These are phyloP conservation scores for Fistularia tabacaria DNA, from an alignment of 2,797 vertebrate genomes.

Conservation along the genomic window DNA sequence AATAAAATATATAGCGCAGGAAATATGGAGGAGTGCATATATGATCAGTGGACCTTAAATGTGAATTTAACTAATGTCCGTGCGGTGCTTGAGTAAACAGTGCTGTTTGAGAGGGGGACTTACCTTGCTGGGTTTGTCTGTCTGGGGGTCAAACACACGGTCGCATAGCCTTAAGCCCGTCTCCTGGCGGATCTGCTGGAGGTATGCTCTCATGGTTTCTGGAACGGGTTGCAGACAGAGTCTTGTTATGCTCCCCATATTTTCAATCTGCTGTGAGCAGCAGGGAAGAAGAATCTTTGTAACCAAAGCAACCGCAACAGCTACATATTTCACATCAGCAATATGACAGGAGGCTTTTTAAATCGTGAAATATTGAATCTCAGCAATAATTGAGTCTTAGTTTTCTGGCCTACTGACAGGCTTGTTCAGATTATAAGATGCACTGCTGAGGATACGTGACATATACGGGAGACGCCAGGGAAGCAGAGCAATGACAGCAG, in stretches of 20 bases:
- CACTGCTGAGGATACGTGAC: too few species aligned
- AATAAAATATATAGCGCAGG: neutral
- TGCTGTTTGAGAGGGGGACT: conserved; percentile 26
- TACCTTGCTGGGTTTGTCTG: conserved; percentile 98
- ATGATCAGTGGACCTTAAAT: neutral
- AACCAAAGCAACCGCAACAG: too few species aligned
- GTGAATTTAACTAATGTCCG: too few species aligned
- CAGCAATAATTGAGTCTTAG: too few species aligned
- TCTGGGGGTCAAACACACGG: conserved; percentile 96
- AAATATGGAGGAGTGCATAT: neutral
- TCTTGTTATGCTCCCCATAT: neutral
- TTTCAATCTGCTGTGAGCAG: neutral
- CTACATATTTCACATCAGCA: too few species aligned
- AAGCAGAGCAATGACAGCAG: too few species aligned
- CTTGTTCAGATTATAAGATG: too few species aligned
- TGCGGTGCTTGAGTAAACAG: neutral
- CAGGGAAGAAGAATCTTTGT: too few species aligned
- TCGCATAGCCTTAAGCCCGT: conserved; percentile 94
- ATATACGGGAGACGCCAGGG: too few species aligned
- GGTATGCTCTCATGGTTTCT: conserved; percentile 94
- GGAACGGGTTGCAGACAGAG: conserved; percentile 15
- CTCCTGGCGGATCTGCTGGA: conserved; percentile 96
- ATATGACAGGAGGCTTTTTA: too few species aligned
- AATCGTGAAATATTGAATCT: too few species aligned
- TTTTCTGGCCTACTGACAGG: too few species aligned